phyloP scores from a whole-genome alignment of 2,797 vertebrate species.

The Pygocentrus nattereri region DNA sequence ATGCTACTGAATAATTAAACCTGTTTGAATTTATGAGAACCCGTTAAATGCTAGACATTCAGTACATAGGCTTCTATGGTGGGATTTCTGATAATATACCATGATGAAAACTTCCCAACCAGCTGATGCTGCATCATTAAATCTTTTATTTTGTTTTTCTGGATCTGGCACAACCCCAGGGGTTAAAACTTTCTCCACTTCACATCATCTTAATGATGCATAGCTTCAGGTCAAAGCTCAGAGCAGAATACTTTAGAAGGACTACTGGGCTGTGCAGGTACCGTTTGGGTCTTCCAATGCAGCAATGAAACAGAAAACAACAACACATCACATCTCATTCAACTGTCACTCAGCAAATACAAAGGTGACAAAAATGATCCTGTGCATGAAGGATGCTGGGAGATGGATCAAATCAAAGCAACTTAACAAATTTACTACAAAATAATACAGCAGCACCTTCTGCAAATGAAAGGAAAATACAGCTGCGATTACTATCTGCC shows the following conservation, averaged over 20 bases:
- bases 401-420: constrained; percentile 32
- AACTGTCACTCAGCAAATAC: constrained; percentile 22
- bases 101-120: constrained; percentile 21
- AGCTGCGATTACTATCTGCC: too few relatives aligned
- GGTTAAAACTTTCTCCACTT: constrained; percentile 3
- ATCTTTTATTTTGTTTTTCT: neutral
- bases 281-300: constrained; percentile 56
- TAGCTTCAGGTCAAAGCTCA: neutral
- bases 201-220: neutral
- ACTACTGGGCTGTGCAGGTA: constrained; percentile 40
- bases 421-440: neutral
- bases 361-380: constrained; percentile 18
- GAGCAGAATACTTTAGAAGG: neutral
- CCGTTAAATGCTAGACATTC: constrained; percentile 6
- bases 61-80: constrained; percentile 22
- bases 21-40: neutral
- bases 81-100: constrained; percentile 14
- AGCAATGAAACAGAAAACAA: constrained; percentile 59
- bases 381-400: constrained; percentile 40
- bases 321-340: constrained; percentile 44
- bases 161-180: constrained; percentile 14
- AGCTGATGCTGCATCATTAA: neutral
- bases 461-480: too few relatives aligned
- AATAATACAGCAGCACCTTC: too few relatives aligned
- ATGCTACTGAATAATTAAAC: neutral